Conservation (phyloP, 2,888 invertebrate genomes). For the Polyploca ridens region DNA sequence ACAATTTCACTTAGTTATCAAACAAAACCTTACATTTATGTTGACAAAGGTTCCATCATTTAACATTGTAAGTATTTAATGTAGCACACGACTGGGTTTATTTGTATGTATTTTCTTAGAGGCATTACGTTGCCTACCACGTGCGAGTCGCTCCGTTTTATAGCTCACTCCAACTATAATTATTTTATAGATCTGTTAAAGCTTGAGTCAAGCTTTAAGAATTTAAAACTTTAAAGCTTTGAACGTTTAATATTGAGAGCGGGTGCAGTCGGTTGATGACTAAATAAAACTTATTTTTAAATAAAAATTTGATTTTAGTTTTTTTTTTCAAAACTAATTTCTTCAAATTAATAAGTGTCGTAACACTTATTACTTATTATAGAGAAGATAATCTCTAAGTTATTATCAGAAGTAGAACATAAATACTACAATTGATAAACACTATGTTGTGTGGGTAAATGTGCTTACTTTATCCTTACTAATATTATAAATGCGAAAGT, state of each 20-base stretch:
- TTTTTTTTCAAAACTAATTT: too few relatives aligned
- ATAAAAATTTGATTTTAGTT: too few relatives aligned
- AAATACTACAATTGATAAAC: too few relatives aligned
- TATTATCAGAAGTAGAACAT: too few relatives aligned
- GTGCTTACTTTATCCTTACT: too few relatives aligned
- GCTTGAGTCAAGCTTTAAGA: neutral
- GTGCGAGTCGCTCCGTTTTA: slow-evolving; percentile 7
- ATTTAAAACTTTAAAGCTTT: slow-evolving; percentile 1
- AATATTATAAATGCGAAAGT: too few relatives aligned
- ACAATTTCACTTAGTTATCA: slow-evolving; percentile 33
- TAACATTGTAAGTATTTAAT: slow-evolving; percentile 32
- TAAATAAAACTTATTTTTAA: too few relatives aligned
- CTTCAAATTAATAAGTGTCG: too few relatives aligned
- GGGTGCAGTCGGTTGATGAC: neutral
- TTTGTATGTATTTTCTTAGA: neutral
- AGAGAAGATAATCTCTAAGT: too few relatives aligned
- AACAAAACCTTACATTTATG: slow-evolving; percentile 35
- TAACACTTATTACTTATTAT: too few relatives aligned
- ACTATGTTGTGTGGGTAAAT: too few relatives aligned
- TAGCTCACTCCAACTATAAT: slow-evolving; percentile 5
- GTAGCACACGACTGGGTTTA: neutral
- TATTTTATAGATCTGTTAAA: slow-evolving; percentile 5
- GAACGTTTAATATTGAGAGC: neutral
- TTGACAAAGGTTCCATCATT: slow-evolving; percentile 46
- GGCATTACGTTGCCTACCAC: slow-evolving; percentile 1